Percentiles rank a stretch among this genome's conserved stretches.
phyloP scores from a whole-genome alignment of 2,113 vertebrate genomes.

The Heterochromis multidens region DNA sequence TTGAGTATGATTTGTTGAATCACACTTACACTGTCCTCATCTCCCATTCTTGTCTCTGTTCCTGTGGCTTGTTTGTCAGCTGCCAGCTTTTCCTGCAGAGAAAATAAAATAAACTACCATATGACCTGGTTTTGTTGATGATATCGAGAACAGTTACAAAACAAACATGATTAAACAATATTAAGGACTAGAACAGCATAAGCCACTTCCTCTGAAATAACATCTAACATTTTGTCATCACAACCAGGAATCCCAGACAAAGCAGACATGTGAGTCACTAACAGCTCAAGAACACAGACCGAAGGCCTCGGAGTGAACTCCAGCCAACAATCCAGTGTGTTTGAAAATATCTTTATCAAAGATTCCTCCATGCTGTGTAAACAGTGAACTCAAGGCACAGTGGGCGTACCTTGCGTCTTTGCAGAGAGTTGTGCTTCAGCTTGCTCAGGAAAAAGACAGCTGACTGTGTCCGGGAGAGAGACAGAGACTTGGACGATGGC shows the following conservation, averaged over 20 bases:
- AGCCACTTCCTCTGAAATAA: neutral
- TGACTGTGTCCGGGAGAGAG: conserved; percentile 63
- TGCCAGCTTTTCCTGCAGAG: conserved; percentile 63
- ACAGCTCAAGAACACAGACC: neutral
- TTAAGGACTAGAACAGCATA: neutral
- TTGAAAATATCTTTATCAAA: conserved; percentile 7
- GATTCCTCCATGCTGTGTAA: conserved; percentile 1
- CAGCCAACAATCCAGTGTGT: neutral
- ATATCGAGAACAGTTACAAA: neutral
- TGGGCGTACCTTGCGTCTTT: conserved; percentile 75
- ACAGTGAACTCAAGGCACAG: neutral
- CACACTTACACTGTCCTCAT: conserved; percentile 64
- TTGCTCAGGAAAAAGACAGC: conserved; percentile 89
- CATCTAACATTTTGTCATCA: neutral
- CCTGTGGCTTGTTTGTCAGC: conserved; percentile 28
- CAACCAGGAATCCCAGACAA: neutral
- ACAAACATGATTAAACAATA: rapidly evolving
- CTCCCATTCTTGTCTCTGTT: conserved; percentile 56
- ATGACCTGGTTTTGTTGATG: neutral
- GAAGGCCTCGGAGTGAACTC: neutral
- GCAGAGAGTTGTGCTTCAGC: conserved; percentile 84
- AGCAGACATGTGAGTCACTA: neutral
- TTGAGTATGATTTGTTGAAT: neutral
- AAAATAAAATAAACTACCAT: neutral
- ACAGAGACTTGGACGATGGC: conserved; percentile 47